Percentiles rank a stretch among this genome's conserved stretches.
Conservation (phyloP, 2,113 vertebrate genomes). For the Noturus placidus region DNA sequence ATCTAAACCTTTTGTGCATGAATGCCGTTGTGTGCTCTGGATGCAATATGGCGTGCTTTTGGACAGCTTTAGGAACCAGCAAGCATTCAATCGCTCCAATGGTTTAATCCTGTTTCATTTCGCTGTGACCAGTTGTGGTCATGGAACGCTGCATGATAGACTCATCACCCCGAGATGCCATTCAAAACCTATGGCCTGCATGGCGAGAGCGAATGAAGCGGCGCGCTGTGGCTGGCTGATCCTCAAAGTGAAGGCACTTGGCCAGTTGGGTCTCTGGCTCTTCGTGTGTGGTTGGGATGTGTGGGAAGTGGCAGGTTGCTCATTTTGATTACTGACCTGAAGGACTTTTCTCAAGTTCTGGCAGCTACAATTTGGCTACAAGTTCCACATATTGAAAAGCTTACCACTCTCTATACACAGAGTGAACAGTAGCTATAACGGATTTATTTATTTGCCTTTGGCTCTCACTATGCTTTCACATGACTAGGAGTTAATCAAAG, state of each 20-base stretch:
- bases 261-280: conserved; percentile 33
- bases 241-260: conserved; percentile 29
- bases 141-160: conserved; percentile 21
- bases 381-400: neutral
- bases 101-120: conserved; percentile 31
- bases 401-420: neutral
- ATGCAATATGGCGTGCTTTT: conserved; percentile 18
- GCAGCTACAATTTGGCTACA: neutral
- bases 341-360: conserved; percentile 12
- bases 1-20: neutral
- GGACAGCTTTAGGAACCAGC: neutral
- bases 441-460: neutral
- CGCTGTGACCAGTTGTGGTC: conserved; percentile 36
- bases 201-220: conserved; percentile 4
- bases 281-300: conserved; percentile 44
- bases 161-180: conserved; percentile 38
- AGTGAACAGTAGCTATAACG: neutral
- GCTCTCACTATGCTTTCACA: neutral
- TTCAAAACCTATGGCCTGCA: conserved; percentile 27
- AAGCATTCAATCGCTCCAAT: neutral
- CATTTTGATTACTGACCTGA: conserved; percentile 21
- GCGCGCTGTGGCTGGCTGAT: conserved; percentile 23
- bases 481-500: neutral
- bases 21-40: neutral
- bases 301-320: conserved; percentile 17